Base-by-base conservation (phyloP, 2,113 vertebrate genomes). In the Lycaon pictus region DNA sequence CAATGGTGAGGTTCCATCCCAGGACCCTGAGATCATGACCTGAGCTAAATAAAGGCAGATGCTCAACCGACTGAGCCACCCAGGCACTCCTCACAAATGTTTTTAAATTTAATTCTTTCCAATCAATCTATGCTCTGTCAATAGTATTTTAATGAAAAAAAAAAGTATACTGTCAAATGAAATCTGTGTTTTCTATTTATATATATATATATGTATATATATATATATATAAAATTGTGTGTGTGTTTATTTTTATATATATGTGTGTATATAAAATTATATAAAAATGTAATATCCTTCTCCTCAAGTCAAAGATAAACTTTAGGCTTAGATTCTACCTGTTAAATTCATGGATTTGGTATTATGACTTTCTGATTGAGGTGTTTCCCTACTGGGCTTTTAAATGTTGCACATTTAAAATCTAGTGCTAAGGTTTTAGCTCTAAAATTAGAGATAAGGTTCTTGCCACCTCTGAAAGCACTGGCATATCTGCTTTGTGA, bases 391-490 rank as follows among this genome's bases (percentile, higher is more conserved):
- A 13, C 8, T 92, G 76, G 16, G 10, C 83, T 92, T 88, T 93
- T 85, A 67, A 43, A 56, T 69, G 29, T 58, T 90, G 29, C 29
- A 74, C 53, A 53, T 77, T 97, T 51, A 65, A 85, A 97, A 77
- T 71, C 8, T 5, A 27, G 23, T 76, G 35, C 29, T 60, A 65
- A 90, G 11, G 4, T 81, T 81, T 72, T 81, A 55, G 51, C 43
- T 79, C 32, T 88, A 72, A 76, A 84, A 25, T 63, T 88, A 27
- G 11, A 88, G 32, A 37, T 84, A 62, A 20, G 37, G 16, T 88
- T 77, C 16, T 69, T 84, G 27, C 12, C 23, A 67, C 65, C 10
- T 74, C 63, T 93, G 62, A 84, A 84, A 85, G 37, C n/a, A 58
- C 6, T 88, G 71, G n/a, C n/a, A 79, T 55, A 48, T 16, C 22